Percentiles rank a stretch among this genome's conserved stretches.
Evolutionary conservation across 1,140 invertebrate species (phyloP).

Genomic region (Drosophila lacertosa): DNA sequence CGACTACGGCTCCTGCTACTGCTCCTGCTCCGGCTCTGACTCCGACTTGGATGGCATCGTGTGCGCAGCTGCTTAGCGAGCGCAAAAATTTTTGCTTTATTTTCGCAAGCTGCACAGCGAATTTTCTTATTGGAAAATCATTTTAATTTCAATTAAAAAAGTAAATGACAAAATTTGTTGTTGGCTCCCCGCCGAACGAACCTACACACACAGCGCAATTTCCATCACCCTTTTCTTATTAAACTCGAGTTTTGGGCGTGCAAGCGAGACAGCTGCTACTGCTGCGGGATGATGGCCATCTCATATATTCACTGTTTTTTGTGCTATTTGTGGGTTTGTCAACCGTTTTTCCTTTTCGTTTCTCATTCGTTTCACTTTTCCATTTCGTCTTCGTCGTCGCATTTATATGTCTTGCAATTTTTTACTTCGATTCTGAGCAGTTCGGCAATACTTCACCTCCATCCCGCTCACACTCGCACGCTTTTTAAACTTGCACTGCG

Average conservation of each 20-base stretch:
- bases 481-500: slow-evolving; percentile 29
- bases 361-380: slow-evolving; percentile 73
- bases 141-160: slow-evolving; percentile 83
- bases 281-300: slow-evolving; percentile 31
- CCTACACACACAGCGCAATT: slow-evolving; percentile 4
- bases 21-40: too few species aligned
- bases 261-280: slow-evolving; percentile 48
- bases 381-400: slow-evolving; percentile 58
- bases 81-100: slow-evolving; percentile 45
- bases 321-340: slow-evolving; percentile 71
- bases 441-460: slow-evolving; percentile 25
- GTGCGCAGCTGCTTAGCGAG: slow-evolving; percentile 70
- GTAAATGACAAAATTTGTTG: slow-evolving; percentile 74
- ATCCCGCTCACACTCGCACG: slow-evolving; percentile 20
- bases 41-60: slow-evolving; percentile 31
- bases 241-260: slow-evolving; percentile 59
- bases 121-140: slow-evolving; percentile 78
- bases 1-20: too few species aligned
- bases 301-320: slow-evolving; percentile 50
- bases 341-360: slow-evolving; percentile 71
- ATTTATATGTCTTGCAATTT: slow-evolving; percentile 79
- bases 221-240: slow-evolving; percentile 43
- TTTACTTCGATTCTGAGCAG: slow-evolving; percentile 72
- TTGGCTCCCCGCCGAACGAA: neutral
- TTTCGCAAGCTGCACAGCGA: slow-evolving; percentile 39